Evolutionary conservation across 1,140 invertebrate species (phyloP).

Genomic region (Pseudachorutes palmiensis): DNA sequence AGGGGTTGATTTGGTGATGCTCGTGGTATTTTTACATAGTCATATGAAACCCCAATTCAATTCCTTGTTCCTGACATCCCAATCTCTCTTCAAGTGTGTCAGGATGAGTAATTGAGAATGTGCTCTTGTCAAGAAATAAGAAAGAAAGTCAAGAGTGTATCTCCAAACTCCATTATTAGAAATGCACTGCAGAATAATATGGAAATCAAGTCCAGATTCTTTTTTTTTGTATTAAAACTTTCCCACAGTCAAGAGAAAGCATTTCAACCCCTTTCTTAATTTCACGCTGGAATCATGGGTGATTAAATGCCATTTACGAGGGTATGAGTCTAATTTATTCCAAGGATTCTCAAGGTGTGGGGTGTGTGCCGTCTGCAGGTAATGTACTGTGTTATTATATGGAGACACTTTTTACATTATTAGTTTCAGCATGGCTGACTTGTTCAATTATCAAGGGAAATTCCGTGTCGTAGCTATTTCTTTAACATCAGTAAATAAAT

Average conservation of each 20-base stretch:
- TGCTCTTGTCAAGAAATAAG: slow-evolving; percentile 1
- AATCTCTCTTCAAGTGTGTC: slow-evolving; percentile 4
- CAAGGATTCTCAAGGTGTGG: neutral
- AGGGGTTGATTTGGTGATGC: slow-evolving; percentile 1
- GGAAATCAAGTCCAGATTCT: neutral
- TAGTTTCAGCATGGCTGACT: neutral
- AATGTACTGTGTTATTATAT: slow-evolving; percentile 10
- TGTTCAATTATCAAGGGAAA: slow-evolving; percentile 1
- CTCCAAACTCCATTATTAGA: neutral
- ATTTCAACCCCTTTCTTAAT: slow-evolving; percentile 19
- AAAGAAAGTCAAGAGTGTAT: neutral
- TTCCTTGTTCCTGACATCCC: neutral
- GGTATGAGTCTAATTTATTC: neutral
- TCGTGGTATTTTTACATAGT: neutral
- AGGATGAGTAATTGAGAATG: slow-evolving; percentile 24
- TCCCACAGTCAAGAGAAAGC: neutral
- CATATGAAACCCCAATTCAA: slow-evolving; percentile 5
- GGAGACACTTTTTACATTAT: neutral
- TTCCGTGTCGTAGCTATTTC: too few species aligned
- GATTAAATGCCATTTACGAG: slow-evolving; percentile 36
- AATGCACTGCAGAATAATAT: too few species aligned
- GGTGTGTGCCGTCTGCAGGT: neutral
- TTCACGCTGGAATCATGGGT: slow-evolving; percentile 30
- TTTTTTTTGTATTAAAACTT: neutral
- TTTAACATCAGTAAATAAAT: too few species aligned